Percentiles rank a stretch among this genome's conserved stretches.
phyloP scores from a whole-genome alignment of 2,888 invertebrate species.

The Xestia ashworthii region DNA sequence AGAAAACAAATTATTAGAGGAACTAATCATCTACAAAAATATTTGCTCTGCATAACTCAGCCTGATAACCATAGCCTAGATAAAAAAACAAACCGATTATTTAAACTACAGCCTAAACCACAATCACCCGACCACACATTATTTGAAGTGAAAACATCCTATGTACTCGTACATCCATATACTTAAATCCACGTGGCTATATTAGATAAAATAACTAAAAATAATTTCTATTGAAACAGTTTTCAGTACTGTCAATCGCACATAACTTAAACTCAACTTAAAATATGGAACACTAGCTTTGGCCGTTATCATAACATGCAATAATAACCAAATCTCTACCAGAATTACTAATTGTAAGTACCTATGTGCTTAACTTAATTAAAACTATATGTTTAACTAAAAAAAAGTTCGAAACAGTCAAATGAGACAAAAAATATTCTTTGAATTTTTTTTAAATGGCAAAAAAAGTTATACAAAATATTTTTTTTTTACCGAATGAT shows the following conservation, averaged over 20 bases:
- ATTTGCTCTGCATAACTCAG: not conserved
- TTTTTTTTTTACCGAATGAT: too few relatives aligned
- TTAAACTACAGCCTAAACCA: conserved; percentile 15
- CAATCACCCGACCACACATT: conserved; percentile 18
- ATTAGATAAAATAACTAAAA: too few relatives aligned
- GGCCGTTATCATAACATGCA: too few relatives aligned
- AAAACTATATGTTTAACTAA: too few relatives aligned
- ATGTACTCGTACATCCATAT: too few relatives aligned
- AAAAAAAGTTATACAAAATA: too few relatives aligned
- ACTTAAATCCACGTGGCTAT: not conserved
- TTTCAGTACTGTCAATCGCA: conserved; percentile 39
- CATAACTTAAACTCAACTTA: not conserved
- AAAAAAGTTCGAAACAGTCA: too few relatives aligned
- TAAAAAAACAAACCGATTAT: conserved; percentile 39
- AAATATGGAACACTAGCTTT: not conserved
- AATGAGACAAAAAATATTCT: too few relatives aligned
- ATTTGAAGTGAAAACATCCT: conserved; percentile 39
- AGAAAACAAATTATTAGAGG: not conserved
- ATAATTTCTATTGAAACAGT: conserved; percentile 51
- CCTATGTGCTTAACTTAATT: too few relatives aligned
- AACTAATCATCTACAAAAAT: not conserved
- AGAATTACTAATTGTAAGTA: too few relatives aligned
- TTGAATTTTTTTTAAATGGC: too few relatives aligned
- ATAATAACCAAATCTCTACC: too few relatives aligned
- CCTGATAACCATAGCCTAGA: not conserved